Percentiles rank a stretch among this genome's conserved stretches.
Conservation (phyloP, 2,113 vertebrate genomes). For the Hippolais icterina region DNA sequence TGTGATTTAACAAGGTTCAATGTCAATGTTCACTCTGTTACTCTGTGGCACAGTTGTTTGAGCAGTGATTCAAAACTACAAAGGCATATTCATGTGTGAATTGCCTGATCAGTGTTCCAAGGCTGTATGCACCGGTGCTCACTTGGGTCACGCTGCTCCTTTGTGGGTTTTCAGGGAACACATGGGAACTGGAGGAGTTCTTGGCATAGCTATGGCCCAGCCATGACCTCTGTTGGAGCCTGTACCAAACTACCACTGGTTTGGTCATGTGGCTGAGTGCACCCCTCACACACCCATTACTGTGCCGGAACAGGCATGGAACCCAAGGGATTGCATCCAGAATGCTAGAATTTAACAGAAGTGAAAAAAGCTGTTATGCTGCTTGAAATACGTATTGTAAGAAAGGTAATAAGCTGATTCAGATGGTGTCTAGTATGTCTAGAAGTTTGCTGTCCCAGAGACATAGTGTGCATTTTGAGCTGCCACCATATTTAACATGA, state of each 20-base stretch:
- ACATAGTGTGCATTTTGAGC: conserved; percentile 76
- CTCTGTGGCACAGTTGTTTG: rapidly evolving
- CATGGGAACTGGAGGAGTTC: not conserved
- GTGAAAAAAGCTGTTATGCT: conserved; percentile 74
- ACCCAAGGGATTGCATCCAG: conserved; percentile 47
- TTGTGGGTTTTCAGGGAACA: not conserved
- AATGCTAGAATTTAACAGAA: conserved; percentile 66
- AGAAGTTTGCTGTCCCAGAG: conserved; percentile 74
- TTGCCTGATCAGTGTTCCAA: not conserved
- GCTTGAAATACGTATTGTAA: conserved; percentile 70
- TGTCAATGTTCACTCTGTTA: not conserved
- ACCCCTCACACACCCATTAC: not conserved
- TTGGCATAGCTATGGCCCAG: not conserved
- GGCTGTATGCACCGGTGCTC: not conserved
- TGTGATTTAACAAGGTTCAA: rapidly evolving
- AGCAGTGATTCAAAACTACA: not conserved
- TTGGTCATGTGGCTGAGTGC: not conserved
- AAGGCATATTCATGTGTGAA: not conserved
- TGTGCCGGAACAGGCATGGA: conserved; percentile 56
- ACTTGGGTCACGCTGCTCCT: not conserved
- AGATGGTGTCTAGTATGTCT: conserved; percentile 79
- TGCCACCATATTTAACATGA: conserved; percentile 81
- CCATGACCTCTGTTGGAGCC: not conserved
- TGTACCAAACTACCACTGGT: not conserved
- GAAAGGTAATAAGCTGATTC: conserved; percentile 64